These are phyloP conservation scores for Tragelaphus imberbis DNA, from an alignment of 2,113 vertebrate genomes.

Conservation along the genomic window DNA sequence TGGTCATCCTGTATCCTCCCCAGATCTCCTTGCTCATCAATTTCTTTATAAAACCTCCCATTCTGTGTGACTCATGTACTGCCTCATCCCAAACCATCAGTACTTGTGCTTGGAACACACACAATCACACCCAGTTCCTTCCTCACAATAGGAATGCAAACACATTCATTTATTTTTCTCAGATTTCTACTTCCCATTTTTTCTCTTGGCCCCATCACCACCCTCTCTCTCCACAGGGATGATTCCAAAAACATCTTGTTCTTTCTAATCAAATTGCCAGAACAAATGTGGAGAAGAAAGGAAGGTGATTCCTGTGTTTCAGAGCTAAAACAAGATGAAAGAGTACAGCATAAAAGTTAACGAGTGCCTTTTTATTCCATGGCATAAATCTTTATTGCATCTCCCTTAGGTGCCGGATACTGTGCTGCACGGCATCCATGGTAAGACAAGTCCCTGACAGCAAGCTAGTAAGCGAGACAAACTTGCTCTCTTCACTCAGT, in stretches of 20 bases:
- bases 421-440: rapidly evolving
- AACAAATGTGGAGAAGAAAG: not conserved
- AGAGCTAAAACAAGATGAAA: not conserved
- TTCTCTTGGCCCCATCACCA: not conserved
- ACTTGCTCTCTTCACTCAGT: not conserved
- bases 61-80: not conserved
- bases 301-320: not conserved
- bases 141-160: not conserved
- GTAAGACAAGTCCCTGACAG: not conserved
- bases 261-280: not conserved
- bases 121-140: not conserved
- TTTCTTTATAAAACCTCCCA: not conserved
- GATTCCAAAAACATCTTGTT: conserved; percentile 22
- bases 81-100: not conserved
- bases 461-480: not conserved
- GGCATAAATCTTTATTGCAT: not conserved
- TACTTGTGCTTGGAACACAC: not conserved
- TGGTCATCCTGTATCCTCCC: not conserved
- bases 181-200: conserved; percentile 13
- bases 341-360: not conserved
- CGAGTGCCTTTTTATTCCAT: not conserved
- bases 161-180: not conserved
- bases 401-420: not conserved
- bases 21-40: not conserved
- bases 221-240: not conserved